Evolutionary conservation across 2,113 vertebrate species (phyloP).

Genomic region (Aviceda subcristata): DNA sequence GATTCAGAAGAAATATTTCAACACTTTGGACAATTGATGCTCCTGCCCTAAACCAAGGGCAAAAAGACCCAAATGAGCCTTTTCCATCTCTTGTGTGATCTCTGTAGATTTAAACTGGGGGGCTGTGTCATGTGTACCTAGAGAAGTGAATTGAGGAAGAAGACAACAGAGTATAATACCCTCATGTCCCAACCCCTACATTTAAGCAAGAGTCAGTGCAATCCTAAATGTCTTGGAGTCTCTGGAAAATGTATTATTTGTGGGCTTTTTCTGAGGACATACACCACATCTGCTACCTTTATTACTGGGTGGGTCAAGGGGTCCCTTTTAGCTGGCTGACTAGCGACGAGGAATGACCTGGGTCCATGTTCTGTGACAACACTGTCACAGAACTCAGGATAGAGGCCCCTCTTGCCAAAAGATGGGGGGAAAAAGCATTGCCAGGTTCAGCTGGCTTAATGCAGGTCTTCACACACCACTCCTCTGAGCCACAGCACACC

Average conservation of each 20-base stretch:
- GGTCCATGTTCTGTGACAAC: accelerated
- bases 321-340: not conserved
- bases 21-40: accelerated
- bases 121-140: not conserved
- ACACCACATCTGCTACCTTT: not conserved
- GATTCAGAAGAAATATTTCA: not conserved
- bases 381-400: not conserved
- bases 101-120: not conserved
- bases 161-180: not conserved
- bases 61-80: not conserved
- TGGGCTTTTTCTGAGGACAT: not conserved
- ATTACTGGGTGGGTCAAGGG: not conserved
- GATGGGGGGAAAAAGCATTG: not conserved
- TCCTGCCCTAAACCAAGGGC: not conserved
- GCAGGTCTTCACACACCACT: not conserved
- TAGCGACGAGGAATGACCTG: too few relatives aligned
- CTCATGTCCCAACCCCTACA: not conserved
- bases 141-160: not conserved
- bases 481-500: not conserved
- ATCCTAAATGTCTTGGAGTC: not conserved
- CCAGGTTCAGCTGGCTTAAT: not conserved
- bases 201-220: not conserved
- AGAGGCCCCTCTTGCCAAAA: not conserved
- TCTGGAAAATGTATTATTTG: not conserved
- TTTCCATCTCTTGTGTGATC: not conserved